Percentiles rank a stretch among this genome's conserved stretches.
phyloP scores from a whole-genome alignment of 2,797 vertebrate species.

The Octomys mimax region DNA sequence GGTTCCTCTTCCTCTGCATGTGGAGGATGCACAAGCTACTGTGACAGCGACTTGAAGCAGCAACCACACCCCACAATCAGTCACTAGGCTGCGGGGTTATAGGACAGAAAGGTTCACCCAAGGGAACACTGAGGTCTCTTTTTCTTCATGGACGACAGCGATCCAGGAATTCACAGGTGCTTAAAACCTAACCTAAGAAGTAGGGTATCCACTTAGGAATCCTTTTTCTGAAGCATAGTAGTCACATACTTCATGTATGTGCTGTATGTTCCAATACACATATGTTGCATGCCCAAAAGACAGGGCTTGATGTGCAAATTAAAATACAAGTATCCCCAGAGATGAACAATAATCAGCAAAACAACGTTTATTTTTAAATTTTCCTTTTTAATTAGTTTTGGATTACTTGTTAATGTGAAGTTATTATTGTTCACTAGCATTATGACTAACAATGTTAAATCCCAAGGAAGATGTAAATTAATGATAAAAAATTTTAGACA shows the following conservation, averaged over 20 bases:
- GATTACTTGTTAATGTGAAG: conserved; percentile 4
- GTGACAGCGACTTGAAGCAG: background rate
- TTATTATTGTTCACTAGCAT: conserved; percentile 48
- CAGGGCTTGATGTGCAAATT: background rate
- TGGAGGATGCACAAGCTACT: background rate
- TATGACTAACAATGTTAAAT: conserved; percentile 50
- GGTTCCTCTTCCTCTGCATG: too few relatives aligned
- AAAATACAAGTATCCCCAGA: background rate
- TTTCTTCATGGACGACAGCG: background rate
- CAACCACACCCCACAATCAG: too few relatives aligned
- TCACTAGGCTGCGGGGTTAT: background rate
- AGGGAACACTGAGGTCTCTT: background rate
- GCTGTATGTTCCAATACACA: background rate
- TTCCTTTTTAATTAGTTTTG: conserved; percentile 38
- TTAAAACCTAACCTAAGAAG: conserved; percentile 32
- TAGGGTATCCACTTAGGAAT: background rate
- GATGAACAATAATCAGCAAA: background rate
- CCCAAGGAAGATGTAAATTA: conserved; percentile 52
- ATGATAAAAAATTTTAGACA: conserved; percentile 11
- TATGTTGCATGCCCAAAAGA: background rate
- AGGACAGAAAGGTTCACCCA: background rate
- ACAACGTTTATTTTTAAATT: conserved; percentile 48
- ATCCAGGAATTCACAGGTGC: background rate
- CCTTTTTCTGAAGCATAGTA: conserved; percentile 20
- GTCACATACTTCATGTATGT: background rate